Evolutionary conservation across 2,888 invertebrate genomes (phyloP).

Genomic region (Caenorhabditis uteleia): DNA sequence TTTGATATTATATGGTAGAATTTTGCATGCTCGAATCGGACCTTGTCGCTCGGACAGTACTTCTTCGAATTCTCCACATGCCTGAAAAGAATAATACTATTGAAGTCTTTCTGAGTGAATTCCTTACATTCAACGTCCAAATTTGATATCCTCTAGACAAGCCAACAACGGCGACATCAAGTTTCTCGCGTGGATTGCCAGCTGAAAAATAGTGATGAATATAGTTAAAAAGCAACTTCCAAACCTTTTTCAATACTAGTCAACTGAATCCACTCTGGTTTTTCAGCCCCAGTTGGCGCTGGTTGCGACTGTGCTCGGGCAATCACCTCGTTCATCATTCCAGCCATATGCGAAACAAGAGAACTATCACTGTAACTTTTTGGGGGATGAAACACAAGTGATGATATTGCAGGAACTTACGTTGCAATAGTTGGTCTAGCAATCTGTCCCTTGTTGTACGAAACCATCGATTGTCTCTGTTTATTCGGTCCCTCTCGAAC

Average conservation of each 20-base stretch:
- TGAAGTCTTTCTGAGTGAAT: not conserved
- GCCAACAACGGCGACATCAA: constrained; percentile 86
- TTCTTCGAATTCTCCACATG: constrained; percentile 91
- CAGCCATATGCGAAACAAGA: no score
- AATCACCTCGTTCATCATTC: constrained; percentile 54
- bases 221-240: constrained; percentile 10
- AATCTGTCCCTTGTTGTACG: constrained; percentile 51
- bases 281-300: constrained; percentile 24
- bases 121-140: constrained; percentile 72
- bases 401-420: constrained; percentile 46
- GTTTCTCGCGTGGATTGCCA: constrained; percentile 75
- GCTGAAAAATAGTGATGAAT: constrained; percentile 8
- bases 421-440: constrained; percentile 46
- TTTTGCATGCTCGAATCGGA: constrained; percentile 81
- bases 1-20: constrained; percentile 42
- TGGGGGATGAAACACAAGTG: not conserved
- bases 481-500: no score
- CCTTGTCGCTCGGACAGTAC: constrained; percentile 93
- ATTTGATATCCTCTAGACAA: constrained; percentile 83
- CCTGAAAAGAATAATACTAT: constrained; percentile 73
- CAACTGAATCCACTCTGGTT: constrained; percentile 57
- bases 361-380: no score
- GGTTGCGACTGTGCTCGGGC: constrained; percentile 48
- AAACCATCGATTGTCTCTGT: constrained; percentile 8
- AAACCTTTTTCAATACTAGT: constrained; percentile 41